Evolutionary conservation across 2,888 invertebrate species (phyloP).

Genomic region (Phragmatobia fuliginosa): DNA sequence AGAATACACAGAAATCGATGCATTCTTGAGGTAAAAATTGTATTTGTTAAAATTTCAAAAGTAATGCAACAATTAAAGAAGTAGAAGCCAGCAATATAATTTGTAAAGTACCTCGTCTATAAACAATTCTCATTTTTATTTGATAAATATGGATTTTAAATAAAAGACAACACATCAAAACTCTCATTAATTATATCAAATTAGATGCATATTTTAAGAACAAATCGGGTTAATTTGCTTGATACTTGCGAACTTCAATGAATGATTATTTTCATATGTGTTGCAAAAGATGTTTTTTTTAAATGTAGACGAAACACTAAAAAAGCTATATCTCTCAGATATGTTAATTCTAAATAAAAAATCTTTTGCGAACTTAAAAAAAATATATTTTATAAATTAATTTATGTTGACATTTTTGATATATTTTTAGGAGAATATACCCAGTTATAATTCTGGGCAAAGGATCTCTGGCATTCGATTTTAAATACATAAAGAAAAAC

Average conservation of each 20-base stretch:
- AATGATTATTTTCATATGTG: no score
- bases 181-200: neutral
- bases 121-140: neutral
- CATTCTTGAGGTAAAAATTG: slow-evolving; percentile 69
- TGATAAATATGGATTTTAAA: neutral
- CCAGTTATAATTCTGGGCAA: slow-evolving; percentile 80
- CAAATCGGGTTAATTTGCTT: no score
- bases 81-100: neutral
- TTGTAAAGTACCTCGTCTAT: neutral
- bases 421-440: slow-evolving; percentile 71
- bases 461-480: slow-evolving; percentile 75
- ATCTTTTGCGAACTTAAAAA: neutral
- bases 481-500: slow-evolving; percentile 69
- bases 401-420: neutral
- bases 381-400: neutral
- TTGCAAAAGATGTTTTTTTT: no score
- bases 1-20: slow-evolving; percentile 68
- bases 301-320: neutral
- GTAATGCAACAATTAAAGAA: neutral
- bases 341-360: neutral
- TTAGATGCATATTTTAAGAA: neutral
- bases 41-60: neutral
- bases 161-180: no score
- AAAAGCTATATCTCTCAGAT: neutral
- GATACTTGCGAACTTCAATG: no score